Base-by-base conservation (phyloP, 2,888 invertebrate genomes). In the Drosophila neonasuta region DNA sequence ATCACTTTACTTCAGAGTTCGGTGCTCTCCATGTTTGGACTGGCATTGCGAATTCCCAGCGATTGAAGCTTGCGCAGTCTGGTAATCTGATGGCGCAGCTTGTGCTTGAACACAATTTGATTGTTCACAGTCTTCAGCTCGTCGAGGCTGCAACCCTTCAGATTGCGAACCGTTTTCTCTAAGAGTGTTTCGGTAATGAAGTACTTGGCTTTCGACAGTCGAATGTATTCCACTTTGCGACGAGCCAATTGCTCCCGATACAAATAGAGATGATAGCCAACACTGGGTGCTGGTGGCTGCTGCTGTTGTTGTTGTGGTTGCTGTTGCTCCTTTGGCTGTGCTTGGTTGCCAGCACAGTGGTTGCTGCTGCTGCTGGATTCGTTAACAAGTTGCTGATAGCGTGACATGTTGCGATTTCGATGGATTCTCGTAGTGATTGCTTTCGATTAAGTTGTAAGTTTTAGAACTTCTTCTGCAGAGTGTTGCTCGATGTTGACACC, bases 141-240 rank as follows among this genome's bases (percentile, higher is more conserved):
- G 29, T 86, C 86, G 30, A 68, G 13, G 59, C 51, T 83, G 75
- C 79, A 84, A 4, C 70, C 72, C 7, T 81, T 71, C 9, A 88
- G 59, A 41, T 86, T 82, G 41, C 73, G 71, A 50, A 88, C 74
- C 1, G 73, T 86, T 34, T 76, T 78, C 46, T 68, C 68, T 67
- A 88, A 62, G 13, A 88, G 74, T 4, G 77, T 75, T 48, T 83
- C 81, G 30, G 87, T 88, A 44, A 88, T 79, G 30, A 74, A 71
- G 62, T 87, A 77, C 72, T 88, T 88, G 54, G 82, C 79, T 46
- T 81, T 83, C 30, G 79, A 85, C 17, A 87, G 51, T 8, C 75
- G 68, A 36, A 87, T 74, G 17, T 79, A 81, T 30, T 84, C 76
- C 11, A 75, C 77, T 5, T 87, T 76, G 50, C 80, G 77, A 6